Conservation (phyloP, 2,113 vertebrate species). For the Cricetomys ansorgei region DNA sequence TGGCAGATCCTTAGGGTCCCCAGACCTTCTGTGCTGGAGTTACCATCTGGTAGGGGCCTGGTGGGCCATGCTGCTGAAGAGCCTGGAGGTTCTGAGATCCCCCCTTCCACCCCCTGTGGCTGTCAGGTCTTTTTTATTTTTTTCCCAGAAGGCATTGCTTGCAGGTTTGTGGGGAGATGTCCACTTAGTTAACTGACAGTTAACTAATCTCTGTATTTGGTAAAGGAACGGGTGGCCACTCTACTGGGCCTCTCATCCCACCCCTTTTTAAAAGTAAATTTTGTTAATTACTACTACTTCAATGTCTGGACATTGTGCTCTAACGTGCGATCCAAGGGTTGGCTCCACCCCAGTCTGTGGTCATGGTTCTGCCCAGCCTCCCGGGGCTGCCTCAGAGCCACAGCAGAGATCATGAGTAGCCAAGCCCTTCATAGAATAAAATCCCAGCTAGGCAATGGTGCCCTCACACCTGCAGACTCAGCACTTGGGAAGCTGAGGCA, state of each 20-base stretch:
- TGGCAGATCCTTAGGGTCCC: fast-evolving
- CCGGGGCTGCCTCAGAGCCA: fast-evolving
- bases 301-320: neutral
- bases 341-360: neutral
- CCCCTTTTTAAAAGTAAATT: neutral
- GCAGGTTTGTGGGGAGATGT: neutral
- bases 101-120: neutral
- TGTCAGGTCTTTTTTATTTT: fast-evolving
- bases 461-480: neutral
- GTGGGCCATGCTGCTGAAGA: fast-evolving
- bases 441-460: neutral
- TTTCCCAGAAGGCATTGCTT: too few relatives aligned
- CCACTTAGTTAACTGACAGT: neutral
- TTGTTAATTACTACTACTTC: neutral
- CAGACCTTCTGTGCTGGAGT: fast-evolving
- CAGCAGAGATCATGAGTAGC: neutral
- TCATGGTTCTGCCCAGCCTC: neutral
- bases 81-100: too few relatives aligned
- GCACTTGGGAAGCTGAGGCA: neutral
- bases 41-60: fast-evolving
- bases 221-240: neutral
- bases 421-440: neutral
- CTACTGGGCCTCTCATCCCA: neutral
- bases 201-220: neutral
- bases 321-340: neutral